A percentile compares a stretch with the other conserved stretches of the same genome.
phyloP scores from a whole-genome alignment of 2,888 invertebrate species.

The Archaeoteleia sp. region DNA sequence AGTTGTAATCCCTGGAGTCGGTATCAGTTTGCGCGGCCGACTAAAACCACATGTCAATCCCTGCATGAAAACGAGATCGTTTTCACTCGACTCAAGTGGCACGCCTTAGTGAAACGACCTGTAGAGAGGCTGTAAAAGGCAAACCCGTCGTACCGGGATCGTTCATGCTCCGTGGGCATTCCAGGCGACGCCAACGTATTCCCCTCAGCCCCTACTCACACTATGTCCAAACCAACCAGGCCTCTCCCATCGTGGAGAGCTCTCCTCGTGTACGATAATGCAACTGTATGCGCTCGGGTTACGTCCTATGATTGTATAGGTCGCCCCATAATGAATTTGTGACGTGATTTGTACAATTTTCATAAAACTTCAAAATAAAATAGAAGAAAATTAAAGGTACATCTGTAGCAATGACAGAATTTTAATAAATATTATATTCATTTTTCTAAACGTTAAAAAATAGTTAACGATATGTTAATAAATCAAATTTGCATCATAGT shows the following conservation, averaged over 20 bases:
- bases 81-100: slow-evolving; percentile 56
- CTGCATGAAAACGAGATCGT: slow-evolving; percentile 54
- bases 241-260: slow-evolving; percentile 19
- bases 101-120: slow-evolving; percentile 65
- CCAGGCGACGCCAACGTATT: slow-evolving; percentile 62
- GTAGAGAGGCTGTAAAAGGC: slow-evolving; percentile 65
- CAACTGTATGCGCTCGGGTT: slow-evolving; percentile 61
- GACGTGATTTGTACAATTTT: slow-evolving; percentile 49
- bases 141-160: slow-evolving; percentile 58
- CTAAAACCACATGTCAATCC: slow-evolving; percentile 49
- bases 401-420: no score
- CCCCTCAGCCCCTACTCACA: slow-evolving; percentile 52
- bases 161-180: slow-evolving; percentile 61
- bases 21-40: slow-evolving; percentile 45
- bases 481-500: no score
- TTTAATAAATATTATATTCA: no score
- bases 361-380: slow-evolving; percentile 37
- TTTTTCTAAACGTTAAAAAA: no score
- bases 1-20: slow-evolving; percentile 37
- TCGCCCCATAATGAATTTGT: slow-evolving; percentile 48
- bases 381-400: no score
- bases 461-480: no score
- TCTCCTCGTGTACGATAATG: slow-evolving; percentile 57
- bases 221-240: slow-evolving; percentile 35
- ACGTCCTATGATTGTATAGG: slow-evolving; percentile 34